Evolutionary conservation across 2,888 invertebrate genomes (phyloP), one percentile per base, ranked within the genome.

Genomic region (Cheilosia grossa): DNA sequence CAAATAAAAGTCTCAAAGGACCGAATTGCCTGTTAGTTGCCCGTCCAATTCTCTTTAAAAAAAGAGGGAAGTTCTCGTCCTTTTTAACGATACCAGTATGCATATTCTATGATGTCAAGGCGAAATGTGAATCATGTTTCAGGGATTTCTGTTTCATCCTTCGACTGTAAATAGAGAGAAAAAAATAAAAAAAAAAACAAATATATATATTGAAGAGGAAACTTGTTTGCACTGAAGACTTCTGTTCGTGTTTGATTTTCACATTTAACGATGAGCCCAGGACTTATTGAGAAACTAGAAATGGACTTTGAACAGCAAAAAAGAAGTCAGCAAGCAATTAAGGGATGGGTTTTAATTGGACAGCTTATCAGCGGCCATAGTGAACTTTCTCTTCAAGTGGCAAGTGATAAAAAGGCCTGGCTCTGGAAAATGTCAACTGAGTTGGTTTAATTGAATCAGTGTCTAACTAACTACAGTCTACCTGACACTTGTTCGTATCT

Each of bases 11-110:
- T 51, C 24, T 24, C 51, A 42, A 53, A 66, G 24, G 40, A 42
- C 42, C 17, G n/a, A 40, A 53, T 53, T 66, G 66, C 53, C 66
- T 66, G 53, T 66, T 66, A 24, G 24, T 51, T 51, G 64, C 51
- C 37, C 64, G 51, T 64, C 49, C 51, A 37, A 64, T 51, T 21
- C 10, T 27, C 42, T 9, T 27, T 42, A 19, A 15, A 51, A 24
- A 51, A 15, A 24, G 15, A n/a, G 2, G n/a, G 1, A 19, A 7
- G 30, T 61, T 47, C 27, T 27, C 47, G 21, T 63, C 63, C 63
- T 47, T 47, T 33, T 19, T 17, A 47, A 30, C 30, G 63, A 63
- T 47, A 47, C 17, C 27, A 10, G 19, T 44, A 30, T 5, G 19
- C 2, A 7, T 27, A 37, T 24, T n/a, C 37, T 37, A 51, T 5